Evolutionary conservation across 2,888 invertebrate genomes (phyloP).

Genomic region (Eretmocerus hayati): DNA sequence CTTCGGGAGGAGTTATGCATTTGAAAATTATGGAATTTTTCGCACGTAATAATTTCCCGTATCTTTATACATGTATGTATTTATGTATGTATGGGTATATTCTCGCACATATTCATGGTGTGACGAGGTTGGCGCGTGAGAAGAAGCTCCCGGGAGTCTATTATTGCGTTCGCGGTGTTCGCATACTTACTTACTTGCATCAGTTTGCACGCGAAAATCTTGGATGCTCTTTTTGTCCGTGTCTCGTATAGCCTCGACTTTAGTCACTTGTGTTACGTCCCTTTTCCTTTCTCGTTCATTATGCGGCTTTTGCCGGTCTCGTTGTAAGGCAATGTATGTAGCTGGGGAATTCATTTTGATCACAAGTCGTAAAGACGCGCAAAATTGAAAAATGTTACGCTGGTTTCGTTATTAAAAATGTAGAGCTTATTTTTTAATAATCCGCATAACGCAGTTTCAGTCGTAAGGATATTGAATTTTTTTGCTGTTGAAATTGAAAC

Average conservation of each 20-base stretch:
- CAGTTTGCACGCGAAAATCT: slow-evolving; percentile 7
- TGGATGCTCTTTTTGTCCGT: too few relatives aligned
- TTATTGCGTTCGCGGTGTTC: not conserved
- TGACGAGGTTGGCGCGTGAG: slow-evolving; percentile 2
- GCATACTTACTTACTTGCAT: not conserved
- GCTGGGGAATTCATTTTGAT: too few relatives aligned
- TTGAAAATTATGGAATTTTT: slow-evolving; percentile 14
- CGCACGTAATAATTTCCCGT: slow-evolving; percentile 18
- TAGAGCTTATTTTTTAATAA: too few relatives aligned
- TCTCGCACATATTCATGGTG: too few relatives aligned
- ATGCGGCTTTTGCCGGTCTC: not conserved
- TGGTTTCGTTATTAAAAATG: too few relatives aligned
- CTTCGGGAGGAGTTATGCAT: slow-evolving; percentile 18
- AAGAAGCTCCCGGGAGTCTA: slow-evolving; percentile 1
- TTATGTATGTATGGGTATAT: too few relatives aligned
- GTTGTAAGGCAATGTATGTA: not conserved
- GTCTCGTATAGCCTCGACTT: too few relatives aligned
- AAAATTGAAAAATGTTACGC: not conserved
- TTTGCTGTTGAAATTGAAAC: too few relatives aligned
- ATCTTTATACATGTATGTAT: too few relatives aligned
- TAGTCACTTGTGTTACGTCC: too few relatives aligned
- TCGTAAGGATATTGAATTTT: too few relatives aligned
- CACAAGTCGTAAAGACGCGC: not conserved
- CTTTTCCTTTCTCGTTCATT: not conserved
- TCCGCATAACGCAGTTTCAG: too few relatives aligned